Conservation (phyloP, 2,888 invertebrate genomes). For the Ormyrus rosae region DNA sequence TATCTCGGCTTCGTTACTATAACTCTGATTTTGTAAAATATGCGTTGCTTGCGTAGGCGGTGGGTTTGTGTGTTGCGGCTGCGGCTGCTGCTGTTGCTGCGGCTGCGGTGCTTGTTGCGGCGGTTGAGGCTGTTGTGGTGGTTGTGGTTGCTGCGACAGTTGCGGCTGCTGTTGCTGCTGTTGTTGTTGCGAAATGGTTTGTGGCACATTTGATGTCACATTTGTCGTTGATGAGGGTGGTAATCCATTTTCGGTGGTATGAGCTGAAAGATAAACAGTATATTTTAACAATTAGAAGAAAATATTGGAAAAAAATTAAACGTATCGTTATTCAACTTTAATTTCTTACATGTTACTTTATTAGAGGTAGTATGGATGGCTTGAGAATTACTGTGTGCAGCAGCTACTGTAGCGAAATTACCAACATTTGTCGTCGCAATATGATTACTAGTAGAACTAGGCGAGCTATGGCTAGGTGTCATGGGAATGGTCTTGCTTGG, state of each 20-base stretch:
- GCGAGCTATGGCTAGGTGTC: slow-evolving; percentile 78
- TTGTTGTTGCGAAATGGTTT: slow-evolving; percentile 68
- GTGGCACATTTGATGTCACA: slow-evolving; percentile 70
- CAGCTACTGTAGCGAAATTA: slow-evolving; percentile 83
- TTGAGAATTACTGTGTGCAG: slow-evolving; percentile 75
- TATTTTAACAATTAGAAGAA: not conserved
- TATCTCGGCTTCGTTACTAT: slow-evolving; percentile 69
- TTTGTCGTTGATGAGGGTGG: slow-evolving; percentile 70
- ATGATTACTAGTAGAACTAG: slow-evolving; percentile 74
- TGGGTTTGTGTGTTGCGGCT: slow-evolving; percentile 64
- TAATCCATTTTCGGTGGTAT: slow-evolving; percentile 75
- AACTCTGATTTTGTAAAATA: slow-evolving; percentile 70
- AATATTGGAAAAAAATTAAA: not conserved
- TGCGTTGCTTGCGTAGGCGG: slow-evolving; percentile 67
- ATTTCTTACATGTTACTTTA: slow-evolving; percentile 73
- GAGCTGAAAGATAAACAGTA: slow-evolving; percentile 66
- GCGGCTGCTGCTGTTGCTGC: slow-evolving; percentile 72
- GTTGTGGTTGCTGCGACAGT: slow-evolving; percentile 65
- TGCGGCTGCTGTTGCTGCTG: slow-evolving; percentile 54
- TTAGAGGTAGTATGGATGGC: slow-evolving; percentile 74
- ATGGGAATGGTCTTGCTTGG: slow-evolving; percentile 78
- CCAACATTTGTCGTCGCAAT: slow-evolving; percentile 74
- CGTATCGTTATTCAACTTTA: too few relatives aligned
- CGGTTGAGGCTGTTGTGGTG: slow-evolving; percentile 72
- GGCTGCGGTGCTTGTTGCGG: slow-evolving; percentile 69